phyloP scores from a whole-genome alignment of 2,888 invertebrate species.

The Drosophila conformis region DNA sequence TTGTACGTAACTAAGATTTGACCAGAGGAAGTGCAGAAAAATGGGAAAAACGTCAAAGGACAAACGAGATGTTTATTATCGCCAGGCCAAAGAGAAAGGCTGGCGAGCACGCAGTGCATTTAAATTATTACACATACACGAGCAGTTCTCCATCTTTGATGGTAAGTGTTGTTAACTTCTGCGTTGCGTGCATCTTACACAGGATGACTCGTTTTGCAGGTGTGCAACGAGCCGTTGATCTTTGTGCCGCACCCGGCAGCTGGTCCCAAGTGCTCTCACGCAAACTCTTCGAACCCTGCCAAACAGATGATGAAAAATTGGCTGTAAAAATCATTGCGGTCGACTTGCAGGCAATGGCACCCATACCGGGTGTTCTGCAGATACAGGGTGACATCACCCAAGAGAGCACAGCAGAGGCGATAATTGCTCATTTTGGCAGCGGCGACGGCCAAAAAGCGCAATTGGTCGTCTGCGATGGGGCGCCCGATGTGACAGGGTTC shows the following conservation, averaged over 20 bases:
- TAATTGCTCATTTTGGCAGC: slow-evolving; percentile 93
- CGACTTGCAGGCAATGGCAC: slow-evolving; percentile 99
- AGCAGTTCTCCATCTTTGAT: slow-evolving; percentile 95
- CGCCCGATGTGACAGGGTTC: slow-evolving; percentile 99
- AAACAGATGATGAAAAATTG: slow-evolving; percentile 76
- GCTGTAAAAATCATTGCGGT: slow-evolving; percentile 97
- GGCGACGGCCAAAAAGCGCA: slow-evolving; percentile 94
- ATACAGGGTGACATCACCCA: slow-evolving; percentile 99
- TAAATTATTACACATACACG: slow-evolving; percentile 98
- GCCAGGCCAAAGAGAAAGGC: slow-evolving; percentile 98
- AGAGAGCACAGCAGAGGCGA: slow-evolving; percentile 94
- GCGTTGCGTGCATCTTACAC: background rate
- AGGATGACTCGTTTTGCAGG: slow-evolving; percentile 84
- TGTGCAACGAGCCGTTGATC: slow-evolving; percentile 96
- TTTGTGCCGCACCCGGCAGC: slow-evolving; percentile 99
- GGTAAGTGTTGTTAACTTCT: slow-evolving; percentile 85
- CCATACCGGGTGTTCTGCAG: slow-evolving; percentile 97
- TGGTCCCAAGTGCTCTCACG: slow-evolving; percentile 99
- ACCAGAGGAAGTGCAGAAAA: background rate
- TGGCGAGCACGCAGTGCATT: slow-evolving; percentile 99
- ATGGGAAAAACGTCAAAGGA: slow-evolving; percentile 99
- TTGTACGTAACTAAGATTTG: background rate
- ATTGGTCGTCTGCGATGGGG: slow-evolving; percentile 98
- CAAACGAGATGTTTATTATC: slow-evolving; percentile 98
- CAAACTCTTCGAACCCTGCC: slow-evolving; percentile 88